Evolutionary conservation across 2,888 invertebrate genomes (phyloP), one percentile per base, ranked within the genome.

Genomic region (Cantharis flavilabris): DNA sequence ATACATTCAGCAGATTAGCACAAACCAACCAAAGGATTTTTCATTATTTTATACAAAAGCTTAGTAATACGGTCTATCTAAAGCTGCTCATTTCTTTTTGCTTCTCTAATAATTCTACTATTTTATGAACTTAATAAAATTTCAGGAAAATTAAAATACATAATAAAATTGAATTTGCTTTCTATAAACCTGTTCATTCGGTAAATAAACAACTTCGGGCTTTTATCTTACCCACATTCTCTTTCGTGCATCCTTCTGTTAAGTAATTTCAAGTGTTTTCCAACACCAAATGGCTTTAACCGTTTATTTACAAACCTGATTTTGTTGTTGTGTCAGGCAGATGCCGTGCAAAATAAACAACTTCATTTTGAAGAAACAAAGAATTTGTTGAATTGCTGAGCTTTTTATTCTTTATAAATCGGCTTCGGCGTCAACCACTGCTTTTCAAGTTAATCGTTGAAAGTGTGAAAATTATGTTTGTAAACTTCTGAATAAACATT

Each of bases 291-390:
- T 62, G 28, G 62, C 73, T 73, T 33, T 73, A 73, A 73, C 73
- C 73, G 18, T 73, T 73, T 69, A 26, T 73, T 73, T 73, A 30
- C 69, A 20, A 69, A 73, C 73, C 62, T 73, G 69, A 73, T 73
- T 73, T 65, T 20, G 65, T 13, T 49, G 30, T 62, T 62, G 69
- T 62, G 28, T 62, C 23, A 30, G 69, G 67, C 62, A 62, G 69
- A 73, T 69, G 62, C 23, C 18, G 62, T 16, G 14, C 26, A 69
- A 23, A 73, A 69, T 69, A 73, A 73, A 69, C 67, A 72, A 67
- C 65, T 72, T 26, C 14, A 20, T 70, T 18, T 71, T 11, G n/a
- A 49, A 49, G 49, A 49, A 49, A 49, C 49, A 49, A 49, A 49
- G 49, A 49, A n/a, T 49, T 18, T 16, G 13, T 20, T 18, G 11